These are phyloP conservation scores for Pelodytes ibericus DNA, from an alignment of 2,797 vertebrate genomes.

Conservation along the genomic window DNA sequence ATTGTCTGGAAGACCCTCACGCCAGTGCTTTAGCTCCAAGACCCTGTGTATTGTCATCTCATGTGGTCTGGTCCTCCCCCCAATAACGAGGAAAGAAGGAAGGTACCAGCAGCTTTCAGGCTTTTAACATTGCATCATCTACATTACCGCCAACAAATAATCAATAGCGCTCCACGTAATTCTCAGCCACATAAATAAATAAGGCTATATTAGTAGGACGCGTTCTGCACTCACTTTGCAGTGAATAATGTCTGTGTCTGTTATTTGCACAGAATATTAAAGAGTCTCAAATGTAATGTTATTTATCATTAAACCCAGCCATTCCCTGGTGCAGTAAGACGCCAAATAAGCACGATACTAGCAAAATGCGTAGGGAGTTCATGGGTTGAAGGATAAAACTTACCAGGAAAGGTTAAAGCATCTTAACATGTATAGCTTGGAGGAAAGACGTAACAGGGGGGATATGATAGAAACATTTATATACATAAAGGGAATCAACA, in stretches of 20 bases:
- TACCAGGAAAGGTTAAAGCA: too few species aligned
- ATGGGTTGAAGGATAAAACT: too few species aligned
- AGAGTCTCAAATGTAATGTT: neutral
- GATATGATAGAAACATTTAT: too few species aligned
- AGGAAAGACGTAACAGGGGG: too few species aligned
- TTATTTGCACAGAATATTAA: slow-evolving; percentile 18
- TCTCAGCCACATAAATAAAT: slow-evolving; percentile 45
- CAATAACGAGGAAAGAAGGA: slow-evolving; percentile 25
- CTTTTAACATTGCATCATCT: slow-evolving; percentile 50
- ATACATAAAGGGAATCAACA: too few species aligned
- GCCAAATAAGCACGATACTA: too few species aligned
- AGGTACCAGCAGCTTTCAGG: slow-evolving; percentile 26
- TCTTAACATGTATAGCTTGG: too few species aligned
- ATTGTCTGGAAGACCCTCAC: slow-evolving; percentile 12
- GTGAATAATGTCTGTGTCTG: slow-evolving; percentile 8
- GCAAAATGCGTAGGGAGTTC: too few species aligned
- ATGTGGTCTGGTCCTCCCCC: slow-evolving; percentile 3
- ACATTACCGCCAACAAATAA: slow-evolving; percentile 48
- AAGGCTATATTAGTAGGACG: slow-evolving; percentile 24
- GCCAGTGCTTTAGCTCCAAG: slow-evolving; percentile 9
- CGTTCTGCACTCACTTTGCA: slow-evolving; percentile 19
- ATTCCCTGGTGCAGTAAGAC: too few species aligned
- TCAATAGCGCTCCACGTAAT: slow-evolving; percentile 48
- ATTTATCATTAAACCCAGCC: neutral
- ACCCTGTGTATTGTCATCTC: slow-evolving; percentile 12